Conservation (phyloP, 2,797 vertebrate species). For the Limosa lapponica region DNA sequence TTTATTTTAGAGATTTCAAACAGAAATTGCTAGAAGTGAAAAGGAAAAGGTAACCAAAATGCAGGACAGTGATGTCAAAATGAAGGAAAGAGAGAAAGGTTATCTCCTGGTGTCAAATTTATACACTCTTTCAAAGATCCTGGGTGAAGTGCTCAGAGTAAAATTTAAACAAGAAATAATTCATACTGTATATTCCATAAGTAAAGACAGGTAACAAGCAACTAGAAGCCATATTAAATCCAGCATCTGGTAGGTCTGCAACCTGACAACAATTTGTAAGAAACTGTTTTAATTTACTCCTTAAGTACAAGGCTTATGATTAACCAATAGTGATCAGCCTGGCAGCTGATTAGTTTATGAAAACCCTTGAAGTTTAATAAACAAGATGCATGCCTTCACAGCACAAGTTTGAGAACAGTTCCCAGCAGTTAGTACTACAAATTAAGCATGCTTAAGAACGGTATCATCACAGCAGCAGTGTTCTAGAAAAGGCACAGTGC, state of each 20-base stretch:
- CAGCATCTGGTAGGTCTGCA: not conserved
- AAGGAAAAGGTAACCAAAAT: not conserved
- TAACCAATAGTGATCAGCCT: slow-evolving; percentile 13
- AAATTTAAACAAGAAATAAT: slow-evolving; percentile 20
- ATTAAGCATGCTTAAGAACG: not conserved
- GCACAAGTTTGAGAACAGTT: not conserved
- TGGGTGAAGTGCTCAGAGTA: not conserved
- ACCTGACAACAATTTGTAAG: not conserved
- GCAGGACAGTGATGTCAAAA: not conserved
- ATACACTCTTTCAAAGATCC: not conserved
- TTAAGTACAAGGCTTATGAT: not conserved
- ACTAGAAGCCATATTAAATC: not conserved
- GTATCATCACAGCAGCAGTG: not conserved
- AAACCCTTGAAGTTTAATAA: not conserved
- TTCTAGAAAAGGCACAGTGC: not conserved
- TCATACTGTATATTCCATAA: not conserved
- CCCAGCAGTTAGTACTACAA: not conserved
- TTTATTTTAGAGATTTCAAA: slow-evolving; percentile 33
- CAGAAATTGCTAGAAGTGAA: slow-evolving; percentile 7
- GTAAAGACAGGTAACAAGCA: not conserved
- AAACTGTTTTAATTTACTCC: not conserved
- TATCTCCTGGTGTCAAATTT: not conserved
- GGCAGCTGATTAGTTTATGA: not conserved
- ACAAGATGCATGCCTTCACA: not conserved
- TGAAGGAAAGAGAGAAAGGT: not conserved